Evolutionary conservation across 2,888 invertebrate species (phyloP).

Genomic region (Chloromyia formosa): DNA sequence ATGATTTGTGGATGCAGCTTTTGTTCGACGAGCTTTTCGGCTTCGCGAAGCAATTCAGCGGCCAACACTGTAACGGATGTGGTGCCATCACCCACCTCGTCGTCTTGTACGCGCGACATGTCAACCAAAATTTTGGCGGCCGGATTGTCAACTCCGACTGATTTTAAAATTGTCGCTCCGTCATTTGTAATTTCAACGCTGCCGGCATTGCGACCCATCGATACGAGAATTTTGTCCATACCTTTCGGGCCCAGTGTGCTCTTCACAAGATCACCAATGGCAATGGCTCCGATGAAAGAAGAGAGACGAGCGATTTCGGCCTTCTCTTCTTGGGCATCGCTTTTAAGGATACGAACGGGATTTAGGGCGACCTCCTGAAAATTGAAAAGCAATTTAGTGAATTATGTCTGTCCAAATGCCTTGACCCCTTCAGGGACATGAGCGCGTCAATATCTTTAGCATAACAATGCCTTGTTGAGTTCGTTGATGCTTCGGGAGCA

Average conservation of each 20-base stretch:
- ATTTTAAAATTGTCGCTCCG: constrained; percentile 97
- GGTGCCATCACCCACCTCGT: constrained; percentile 99
- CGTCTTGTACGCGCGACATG: constrained; percentile 98
- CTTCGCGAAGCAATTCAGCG: constrained; percentile 92
- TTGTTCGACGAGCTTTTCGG: constrained; percentile 91
- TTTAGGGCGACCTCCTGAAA: constrained; percentile 81
- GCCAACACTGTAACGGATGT: constrained; percentile 95
- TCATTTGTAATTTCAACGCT: constrained; percentile 97
- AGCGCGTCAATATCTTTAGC: no score
- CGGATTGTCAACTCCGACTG: constrained; percentile 97
- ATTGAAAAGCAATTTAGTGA: no score
- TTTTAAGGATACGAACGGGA: constrained; percentile 92
- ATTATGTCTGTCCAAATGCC: no score
- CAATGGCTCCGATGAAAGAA: constrained; percentile 97
- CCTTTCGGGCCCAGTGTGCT: constrained; percentile 99
- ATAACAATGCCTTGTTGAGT: no score
- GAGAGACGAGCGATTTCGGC: constrained; percentile 97
- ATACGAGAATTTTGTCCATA: constrained; percentile 93
- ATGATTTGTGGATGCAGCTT: constrained; percentile 99
- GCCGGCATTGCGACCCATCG: constrained; percentile 81
- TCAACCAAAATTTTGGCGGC: constrained; percentile 99
- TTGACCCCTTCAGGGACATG: no score
- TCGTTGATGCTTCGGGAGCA: no score
- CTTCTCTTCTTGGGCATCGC: constrained; percentile 97
- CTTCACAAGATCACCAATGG: constrained; percentile 97